Evolutionary conservation across 2,888 invertebrate species (phyloP).

Genomic region (Drosophila anceps): DNA sequence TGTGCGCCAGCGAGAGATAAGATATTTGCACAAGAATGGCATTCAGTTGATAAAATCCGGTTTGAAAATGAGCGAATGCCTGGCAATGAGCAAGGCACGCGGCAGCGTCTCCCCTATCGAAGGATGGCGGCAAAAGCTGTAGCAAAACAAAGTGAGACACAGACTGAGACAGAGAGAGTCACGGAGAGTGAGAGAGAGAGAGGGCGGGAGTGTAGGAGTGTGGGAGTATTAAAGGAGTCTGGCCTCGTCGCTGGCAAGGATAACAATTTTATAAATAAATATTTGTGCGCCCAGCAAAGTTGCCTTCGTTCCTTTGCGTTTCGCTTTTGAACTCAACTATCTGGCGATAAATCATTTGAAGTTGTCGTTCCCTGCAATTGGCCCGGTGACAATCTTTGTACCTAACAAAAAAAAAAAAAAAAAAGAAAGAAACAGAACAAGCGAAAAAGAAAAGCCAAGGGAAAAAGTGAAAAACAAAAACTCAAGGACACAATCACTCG

Average conservation of each 20-base stretch:
- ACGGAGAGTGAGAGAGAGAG: neutral
- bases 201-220: neutral
- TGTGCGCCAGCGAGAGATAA: constrained; percentile 72
- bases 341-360: constrained; percentile 81
- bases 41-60: constrained; percentile 83
- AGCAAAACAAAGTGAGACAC: constrained; percentile 49
- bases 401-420: constrained; percentile 8
- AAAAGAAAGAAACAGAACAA: constrained; percentile 4
- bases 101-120: constrained; percentile 35
- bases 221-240: constrained; percentile 27
- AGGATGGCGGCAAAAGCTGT: constrained; percentile 38
- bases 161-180: neutral
- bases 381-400: constrained; percentile 74
- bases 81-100: constrained; percentile 71
- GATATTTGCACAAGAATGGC: constrained; percentile 83
- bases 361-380: constrained; percentile 72
- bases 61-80: constrained; percentile 84
- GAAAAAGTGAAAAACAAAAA: constrained; percentile 20
- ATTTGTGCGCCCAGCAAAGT: constrained; percentile 70
- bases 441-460: neutral
- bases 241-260: constrained; percentile 63
- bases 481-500: constrained; percentile 53
- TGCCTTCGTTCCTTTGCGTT: constrained; percentile 55
- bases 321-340: constrained; percentile 80
- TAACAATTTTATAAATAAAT: constrained; percentile 81